These are phyloP conservation scores for Coturnix japonica DNA, from an alignment of 2,113 vertebrate species.

Conservation along the genomic window DNA sequence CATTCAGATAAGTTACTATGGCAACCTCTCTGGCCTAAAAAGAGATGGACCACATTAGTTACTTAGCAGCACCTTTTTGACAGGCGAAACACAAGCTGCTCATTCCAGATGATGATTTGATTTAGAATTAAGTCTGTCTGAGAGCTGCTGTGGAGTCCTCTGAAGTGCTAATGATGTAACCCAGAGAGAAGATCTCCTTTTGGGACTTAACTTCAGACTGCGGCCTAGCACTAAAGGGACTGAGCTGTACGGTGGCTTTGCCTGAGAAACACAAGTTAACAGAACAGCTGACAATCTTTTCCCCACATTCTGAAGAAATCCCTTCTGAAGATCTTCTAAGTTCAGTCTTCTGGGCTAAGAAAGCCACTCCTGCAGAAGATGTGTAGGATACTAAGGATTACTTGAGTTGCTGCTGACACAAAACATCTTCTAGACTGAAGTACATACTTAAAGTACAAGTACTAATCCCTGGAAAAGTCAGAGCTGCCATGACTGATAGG, in stretches of 20 bases:
- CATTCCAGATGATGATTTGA: slow-evolving; percentile 52
- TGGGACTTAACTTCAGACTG: not conserved
- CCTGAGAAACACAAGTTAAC: not conserved
- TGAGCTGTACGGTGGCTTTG: not conserved
- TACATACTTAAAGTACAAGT: not conserved
- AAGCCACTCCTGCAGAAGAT: not conserved
- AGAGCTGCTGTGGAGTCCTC: not conserved
- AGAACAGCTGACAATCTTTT: not conserved
- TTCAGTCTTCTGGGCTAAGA: not conserved
- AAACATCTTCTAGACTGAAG: not conserved
- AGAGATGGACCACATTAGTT: slow-evolving; percentile 67
- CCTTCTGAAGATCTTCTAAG: not conserved
- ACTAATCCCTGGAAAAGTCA: not conserved
- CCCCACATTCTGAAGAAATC: not conserved
- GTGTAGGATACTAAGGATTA: not conserved
- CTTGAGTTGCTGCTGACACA: not conserved
- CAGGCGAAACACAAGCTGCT: slow-evolving; percentile 70
- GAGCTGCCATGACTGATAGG: not conserved
- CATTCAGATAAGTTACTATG: slow-evolving; percentile 40
- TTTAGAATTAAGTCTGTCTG: slow-evolving; percentile 40
- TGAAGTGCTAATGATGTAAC: slow-evolving; percentile 17
- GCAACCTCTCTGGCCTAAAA: slow-evolving; percentile 64
- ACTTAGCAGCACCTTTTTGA: slow-evolving; percentile 68
- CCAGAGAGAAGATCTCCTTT: slow-evolving; percentile 5
- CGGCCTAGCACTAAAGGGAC: not conserved